These are phyloP conservation scores for Trichechus manatus DNA, from an alignment of 2,113 vertebrate genomes.

Conservation along the genomic window DNA sequence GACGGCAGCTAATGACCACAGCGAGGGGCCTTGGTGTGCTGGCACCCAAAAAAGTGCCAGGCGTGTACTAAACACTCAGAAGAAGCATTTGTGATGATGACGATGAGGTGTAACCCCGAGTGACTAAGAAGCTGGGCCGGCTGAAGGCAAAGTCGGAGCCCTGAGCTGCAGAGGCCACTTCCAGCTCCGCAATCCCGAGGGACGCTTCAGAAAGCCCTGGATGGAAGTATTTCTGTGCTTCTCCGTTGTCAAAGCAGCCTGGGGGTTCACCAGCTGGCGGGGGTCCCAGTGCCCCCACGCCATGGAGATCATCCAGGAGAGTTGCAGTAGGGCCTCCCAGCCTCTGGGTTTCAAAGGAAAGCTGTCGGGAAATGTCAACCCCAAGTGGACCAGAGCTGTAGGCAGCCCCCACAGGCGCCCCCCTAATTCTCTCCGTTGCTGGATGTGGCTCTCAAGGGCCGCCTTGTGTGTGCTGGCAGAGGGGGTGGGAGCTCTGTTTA, in stretches of 20 bases:
- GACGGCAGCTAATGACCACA: not conserved
- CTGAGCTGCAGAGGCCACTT: accelerated
- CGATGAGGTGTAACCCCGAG: not conserved
- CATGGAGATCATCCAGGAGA: not conserved
- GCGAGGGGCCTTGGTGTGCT: not conserved
- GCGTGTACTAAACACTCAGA: not conserved
- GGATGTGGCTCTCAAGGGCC: not conserved
- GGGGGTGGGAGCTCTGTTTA: not conserved
- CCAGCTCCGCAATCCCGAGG: not conserved
- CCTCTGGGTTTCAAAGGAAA: not conserved
- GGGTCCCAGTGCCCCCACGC: not conserved
- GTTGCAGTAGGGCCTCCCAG: no score
- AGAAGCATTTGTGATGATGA: not conserved
- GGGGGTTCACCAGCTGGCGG: no score
- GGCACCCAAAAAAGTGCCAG: not conserved
- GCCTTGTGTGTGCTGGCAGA: not conserved
- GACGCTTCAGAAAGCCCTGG: not conserved
- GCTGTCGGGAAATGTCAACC: not conserved
- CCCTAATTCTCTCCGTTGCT: not conserved
- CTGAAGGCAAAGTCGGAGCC: not conserved
- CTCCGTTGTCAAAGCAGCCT: not conserved
- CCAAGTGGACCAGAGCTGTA: accelerated
- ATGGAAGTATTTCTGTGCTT: not conserved
- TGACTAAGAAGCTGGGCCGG: not conserved
- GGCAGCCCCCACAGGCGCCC: accelerated